These are phyloP conservation scores for Dendropsophus ebraccatus DNA, from an alignment of 2,113 vertebrate species.

Conservation along the genomic window DNA sequence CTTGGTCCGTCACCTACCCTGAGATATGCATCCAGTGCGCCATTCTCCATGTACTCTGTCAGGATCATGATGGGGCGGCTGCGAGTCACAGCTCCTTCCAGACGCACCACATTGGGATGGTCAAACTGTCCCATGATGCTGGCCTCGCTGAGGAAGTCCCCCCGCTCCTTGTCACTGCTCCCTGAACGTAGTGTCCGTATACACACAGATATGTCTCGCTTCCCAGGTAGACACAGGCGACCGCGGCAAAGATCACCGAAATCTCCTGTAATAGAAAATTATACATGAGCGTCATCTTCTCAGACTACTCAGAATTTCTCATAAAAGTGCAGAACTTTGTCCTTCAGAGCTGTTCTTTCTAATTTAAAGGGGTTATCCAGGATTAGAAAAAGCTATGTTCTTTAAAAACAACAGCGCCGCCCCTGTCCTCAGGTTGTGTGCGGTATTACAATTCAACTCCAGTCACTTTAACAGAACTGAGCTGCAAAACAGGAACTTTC, in stretches of 20 bases:
- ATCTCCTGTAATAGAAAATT: constrained; percentile 75
- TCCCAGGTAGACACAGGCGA: constrained; percentile 86
- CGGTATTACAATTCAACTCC: too few species aligned
- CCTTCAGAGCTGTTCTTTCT: too few species aligned
- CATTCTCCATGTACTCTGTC: constrained; percentile 95
- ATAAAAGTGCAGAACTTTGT: too few species aligned
- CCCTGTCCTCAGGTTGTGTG: too few species aligned
- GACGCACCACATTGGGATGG: constrained; percentile 93
- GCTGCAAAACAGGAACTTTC: too few species aligned
- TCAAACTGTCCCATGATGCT: constrained; percentile 96
- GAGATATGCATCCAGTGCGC: constrained; percentile 91
- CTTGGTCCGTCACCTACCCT: constrained; percentile 75
- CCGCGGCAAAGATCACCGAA: constrained; percentile 94
- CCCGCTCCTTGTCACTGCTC: constrained; percentile 87
- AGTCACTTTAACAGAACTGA: too few species aligned
- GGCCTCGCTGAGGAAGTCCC: constrained; percentile 92
- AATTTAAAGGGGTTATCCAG: too few species aligned
- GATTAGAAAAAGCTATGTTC: too few species aligned
- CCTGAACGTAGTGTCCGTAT: constrained; percentile 93
- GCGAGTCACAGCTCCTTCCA: constrained; percentile 92
- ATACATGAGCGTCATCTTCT: too few species aligned
- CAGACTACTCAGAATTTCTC: too few species aligned
- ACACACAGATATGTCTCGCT: constrained; percentile 88
- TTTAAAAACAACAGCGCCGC: too few species aligned
- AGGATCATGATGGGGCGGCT: constrained; percentile 71